phyloP scores from a whole-genome alignment of 2,888 invertebrate genomes.

The Spatulosminthurus flaviceps region DNA sequence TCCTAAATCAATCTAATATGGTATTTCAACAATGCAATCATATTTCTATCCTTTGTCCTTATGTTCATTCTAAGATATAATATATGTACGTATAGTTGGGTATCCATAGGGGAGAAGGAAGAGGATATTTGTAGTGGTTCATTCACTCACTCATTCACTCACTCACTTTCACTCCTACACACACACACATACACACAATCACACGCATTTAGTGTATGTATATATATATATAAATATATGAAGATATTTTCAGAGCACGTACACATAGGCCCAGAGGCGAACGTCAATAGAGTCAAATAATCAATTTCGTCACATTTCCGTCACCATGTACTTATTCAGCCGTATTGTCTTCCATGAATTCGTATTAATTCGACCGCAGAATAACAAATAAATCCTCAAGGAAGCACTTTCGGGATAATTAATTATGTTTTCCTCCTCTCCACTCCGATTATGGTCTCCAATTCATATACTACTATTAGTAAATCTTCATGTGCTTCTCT shows the following conservation, averaged over 20 bases:
- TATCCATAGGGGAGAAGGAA: neutral
- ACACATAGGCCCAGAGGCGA: neutral
- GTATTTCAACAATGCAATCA: conserved; percentile 55
- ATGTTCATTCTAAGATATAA: neutral
- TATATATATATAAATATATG: no score
- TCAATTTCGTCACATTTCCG: neutral
- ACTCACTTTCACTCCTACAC: neutral
- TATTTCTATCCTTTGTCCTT: conserved; percentile 1
- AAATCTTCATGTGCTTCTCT: no score
- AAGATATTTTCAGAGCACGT: no score
- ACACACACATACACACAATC: no score
- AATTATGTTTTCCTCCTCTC: neutral
- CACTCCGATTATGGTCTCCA: no score
- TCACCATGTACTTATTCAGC: neutral
- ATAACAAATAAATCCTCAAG: conserved; percentile 14
- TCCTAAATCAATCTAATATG: conserved; percentile 57
- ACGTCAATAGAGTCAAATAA: neutral
- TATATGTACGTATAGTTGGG: neutral
- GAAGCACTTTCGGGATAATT: conserved; percentile 12
- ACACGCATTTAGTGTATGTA: no score
- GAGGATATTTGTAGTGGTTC: neutral
- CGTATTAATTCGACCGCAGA: neutral
- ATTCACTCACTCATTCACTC: neutral
- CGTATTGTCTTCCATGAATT: neutral
- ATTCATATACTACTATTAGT: no score